Base-by-base conservation (phyloP, 2,797 vertebrate genomes). In the Macropodus opercularis region DNA sequence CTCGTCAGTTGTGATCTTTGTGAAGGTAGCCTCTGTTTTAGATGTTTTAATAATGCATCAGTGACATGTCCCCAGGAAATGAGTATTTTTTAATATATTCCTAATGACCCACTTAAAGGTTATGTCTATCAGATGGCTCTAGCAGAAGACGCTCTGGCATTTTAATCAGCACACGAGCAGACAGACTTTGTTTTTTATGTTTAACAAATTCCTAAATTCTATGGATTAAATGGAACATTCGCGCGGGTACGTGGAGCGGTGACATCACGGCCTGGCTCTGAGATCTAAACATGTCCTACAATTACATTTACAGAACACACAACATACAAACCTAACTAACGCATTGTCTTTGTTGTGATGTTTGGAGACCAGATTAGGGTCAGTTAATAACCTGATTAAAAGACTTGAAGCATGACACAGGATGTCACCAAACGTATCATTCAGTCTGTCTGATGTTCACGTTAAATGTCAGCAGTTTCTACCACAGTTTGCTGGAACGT, bases 21-120 rank as follows among this genome's bases (percentile, higher is more conserved):
- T 14, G 51, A 18, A 8, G 55, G 18, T 34, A 49, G 66, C 42
- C 66, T 77, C 73, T 34, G 43, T 82, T 86, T 82, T 79, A 80
- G 74, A 77, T 76, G 71, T 86, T 85, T 90, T 85, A 90, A 89
- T 92, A 89, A 91, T 92, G 90, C 84, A 90, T 85, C 80, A 77
- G 73, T 82, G 83, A 85, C 87, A 84, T 75, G 81, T 89, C 69
- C 78, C 76, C 83, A 90, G 90, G 90, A 91, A 92, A 92, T 92
- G 42, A 89, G 81, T 88, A 63, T 91, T 91, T 91, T 92, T 91
- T 88, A 90, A 91, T 91, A 91, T 89, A 90, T 91, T 90, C 85
- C 85, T 91, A 91, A 91, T 90, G 86, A 84, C 84, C 85, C 80
- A 87, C 84, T 91, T 89, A 90, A 91, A 92, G 87, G 90, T 91